These are phyloP conservation scores for Drosophila macrospina DNA, from an alignment of 2,888 invertebrate species.

Conservation along the genomic window DNA sequence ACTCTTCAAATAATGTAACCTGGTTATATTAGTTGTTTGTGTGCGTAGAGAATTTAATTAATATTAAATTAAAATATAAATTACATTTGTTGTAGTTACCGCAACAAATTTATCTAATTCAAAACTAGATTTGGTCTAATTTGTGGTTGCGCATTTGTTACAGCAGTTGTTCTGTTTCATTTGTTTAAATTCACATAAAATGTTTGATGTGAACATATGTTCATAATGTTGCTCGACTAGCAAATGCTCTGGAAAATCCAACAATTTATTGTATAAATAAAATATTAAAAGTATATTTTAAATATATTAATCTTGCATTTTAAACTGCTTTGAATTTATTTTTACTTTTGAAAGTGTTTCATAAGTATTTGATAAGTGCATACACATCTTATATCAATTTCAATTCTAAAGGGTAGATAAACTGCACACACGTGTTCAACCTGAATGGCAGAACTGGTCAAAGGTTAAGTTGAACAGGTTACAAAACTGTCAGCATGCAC, in stretches of 20 bases:
- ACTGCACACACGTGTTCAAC: conserved; percentile 23
- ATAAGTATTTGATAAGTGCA: background rate
- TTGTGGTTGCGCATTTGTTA: background rate
- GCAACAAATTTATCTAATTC: background rate
- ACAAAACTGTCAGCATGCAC: conserved; percentile 49
- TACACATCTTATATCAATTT: background rate
- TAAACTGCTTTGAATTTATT: background rate
- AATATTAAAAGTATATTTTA: background rate
- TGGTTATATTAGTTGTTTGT: too few relatives aligned
- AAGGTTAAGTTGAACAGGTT: conserved; percentile 54
- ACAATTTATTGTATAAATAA: too few relatives aligned
- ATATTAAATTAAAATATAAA: background rate
- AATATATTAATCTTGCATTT: background rate
- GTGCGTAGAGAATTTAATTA: too few relatives aligned
- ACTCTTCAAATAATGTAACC: too few relatives aligned
- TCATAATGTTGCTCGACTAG: background rate
- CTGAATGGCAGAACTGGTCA: conserved; percentile 18
- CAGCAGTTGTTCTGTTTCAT: background rate
- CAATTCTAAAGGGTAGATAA: conserved; percentile 1
- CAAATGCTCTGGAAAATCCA: too few relatives aligned
- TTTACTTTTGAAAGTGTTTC: background rate
- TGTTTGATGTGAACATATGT: too few relatives aligned
- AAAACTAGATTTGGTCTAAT: background rate
- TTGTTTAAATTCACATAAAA: background rate
- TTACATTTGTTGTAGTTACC: background rate